Percentiles rank a stretch among this genome's conserved stretches.
phyloP scores from a whole-genome alignment of 2,113 vertebrate genomes.

The Nerophis lumbriciformis region DNA sequence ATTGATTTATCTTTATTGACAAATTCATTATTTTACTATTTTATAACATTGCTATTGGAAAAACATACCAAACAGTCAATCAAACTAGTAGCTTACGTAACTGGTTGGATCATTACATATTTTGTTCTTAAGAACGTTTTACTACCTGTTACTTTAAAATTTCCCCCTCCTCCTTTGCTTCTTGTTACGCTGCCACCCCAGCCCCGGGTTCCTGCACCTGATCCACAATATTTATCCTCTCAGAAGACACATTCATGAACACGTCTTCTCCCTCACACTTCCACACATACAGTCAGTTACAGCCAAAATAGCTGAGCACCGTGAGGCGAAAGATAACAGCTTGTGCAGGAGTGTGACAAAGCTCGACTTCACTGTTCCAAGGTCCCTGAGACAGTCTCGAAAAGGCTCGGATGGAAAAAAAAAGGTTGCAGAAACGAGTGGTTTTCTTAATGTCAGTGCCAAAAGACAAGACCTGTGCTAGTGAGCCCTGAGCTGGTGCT shows the following conservation, averaged over 20 bases:
- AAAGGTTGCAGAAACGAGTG: conserved; percentile 33
- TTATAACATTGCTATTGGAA: too few relatives aligned
- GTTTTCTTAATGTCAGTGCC: conserved; percentile 32
- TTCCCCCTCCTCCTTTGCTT: neutral
- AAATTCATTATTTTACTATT: too few relatives aligned
- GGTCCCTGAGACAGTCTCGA: conserved; percentile 21
- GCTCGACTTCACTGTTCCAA: conserved; percentile 32
- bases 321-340: conserved; percentile 52
- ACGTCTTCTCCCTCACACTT: conserved; percentile 2
- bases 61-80: too few relatives aligned
- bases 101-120: too few relatives aligned
- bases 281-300: conserved; percentile 27
- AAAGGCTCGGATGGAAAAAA: neutral
- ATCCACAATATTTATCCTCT: conserved; percentile 26
- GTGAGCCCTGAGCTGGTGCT: conserved; percentile 21
- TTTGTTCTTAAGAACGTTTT: too few relatives aligned
- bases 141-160: too few relatives aligned
- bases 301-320: conserved; percentile 48
- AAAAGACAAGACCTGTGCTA: conserved; percentile 22
- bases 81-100: too few relatives aligned
- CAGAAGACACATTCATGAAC: conserved; percentile 22
- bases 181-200: conserved; percentile 10
- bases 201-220: conserved; percentile 27
- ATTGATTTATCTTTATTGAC: too few relatives aligned
- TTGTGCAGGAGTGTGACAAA: conserved; percentile 51